These are phyloP conservation scores for Varanus salvator DNA, from an alignment of 2,113 vertebrate genomes.

Conservation along the genomic window DNA sequence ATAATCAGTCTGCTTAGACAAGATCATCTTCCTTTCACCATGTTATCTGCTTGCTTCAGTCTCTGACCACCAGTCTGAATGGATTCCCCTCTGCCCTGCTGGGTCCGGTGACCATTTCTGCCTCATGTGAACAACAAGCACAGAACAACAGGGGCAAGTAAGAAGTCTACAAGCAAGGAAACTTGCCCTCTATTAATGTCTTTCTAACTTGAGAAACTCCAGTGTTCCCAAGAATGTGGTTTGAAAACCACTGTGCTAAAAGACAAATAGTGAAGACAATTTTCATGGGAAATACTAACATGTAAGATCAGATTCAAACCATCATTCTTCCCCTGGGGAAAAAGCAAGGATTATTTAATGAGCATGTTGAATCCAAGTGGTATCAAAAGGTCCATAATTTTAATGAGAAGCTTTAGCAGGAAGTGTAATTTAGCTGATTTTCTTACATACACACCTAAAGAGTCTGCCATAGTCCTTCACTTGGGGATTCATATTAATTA, in stretches of 20 bases:
- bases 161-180: not conserved
- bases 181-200: not conserved
- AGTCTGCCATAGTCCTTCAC: not conserved
- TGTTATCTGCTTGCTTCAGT: too few species aligned
- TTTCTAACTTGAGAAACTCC: not conserved
- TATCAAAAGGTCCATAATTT: not conserved
- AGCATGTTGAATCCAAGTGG: not conserved
- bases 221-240: not conserved
- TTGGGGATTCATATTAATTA: conserved; percentile 7
- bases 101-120: not conserved
- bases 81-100: not conserved
- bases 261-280: not conserved
- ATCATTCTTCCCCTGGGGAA: not conserved
- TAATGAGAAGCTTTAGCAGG: not conserved
- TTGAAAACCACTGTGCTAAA: not conserved
- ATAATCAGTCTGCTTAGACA: too few species aligned
- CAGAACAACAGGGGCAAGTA: not conserved
- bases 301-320: not conserved
- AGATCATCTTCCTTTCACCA: too few species aligned
- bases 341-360: not conserved
- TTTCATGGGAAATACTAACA: not conserved
- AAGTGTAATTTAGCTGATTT: not conserved
- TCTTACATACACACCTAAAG: not conserved
- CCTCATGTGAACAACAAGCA: not conserved
- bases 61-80: too few species aligned